These are phyloP conservation scores for Sphaeridia pumilis DNA, from an alignment of 2,888 invertebrate genomes.

Conservation along the genomic window DNA sequence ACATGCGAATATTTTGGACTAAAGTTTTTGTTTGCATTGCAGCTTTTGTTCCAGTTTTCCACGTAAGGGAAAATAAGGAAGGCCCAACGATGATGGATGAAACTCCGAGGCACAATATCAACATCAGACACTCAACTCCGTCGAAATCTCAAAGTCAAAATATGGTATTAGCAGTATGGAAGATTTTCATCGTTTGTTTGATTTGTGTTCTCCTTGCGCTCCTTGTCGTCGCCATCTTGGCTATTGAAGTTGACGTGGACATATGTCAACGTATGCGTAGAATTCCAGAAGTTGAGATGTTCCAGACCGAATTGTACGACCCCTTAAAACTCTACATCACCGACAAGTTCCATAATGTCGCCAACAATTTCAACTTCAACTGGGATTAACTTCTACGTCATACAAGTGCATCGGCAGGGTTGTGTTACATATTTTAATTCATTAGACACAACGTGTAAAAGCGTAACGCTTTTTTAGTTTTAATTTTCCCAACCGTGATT, in stretches of 20 bases:
- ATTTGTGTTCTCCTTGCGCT: conserved; percentile 34
- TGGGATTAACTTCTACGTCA: no score
- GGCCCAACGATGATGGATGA: conserved; percentile 21
- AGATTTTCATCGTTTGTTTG: conserved; percentile 35
- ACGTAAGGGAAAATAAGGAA: conserved; percentile 24
- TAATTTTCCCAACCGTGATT: no score
- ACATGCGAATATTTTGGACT: no score
- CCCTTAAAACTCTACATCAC: conserved; percentile 29
- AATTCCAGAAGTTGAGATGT: conserved; percentile 36
- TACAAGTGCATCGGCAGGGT: no score
- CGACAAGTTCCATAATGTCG: conserved; percentile 20
- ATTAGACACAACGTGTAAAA: background rate
- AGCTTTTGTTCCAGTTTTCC: conserved; percentile 32
- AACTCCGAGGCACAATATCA: conserved; percentile 18
- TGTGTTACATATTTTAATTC: background rate
- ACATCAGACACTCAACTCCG: conserved; percentile 10
- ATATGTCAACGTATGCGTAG: conserved; percentile 34
- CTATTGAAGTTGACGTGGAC: conserved; percentile 35
- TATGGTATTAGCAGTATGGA: conserved; percentile 30
- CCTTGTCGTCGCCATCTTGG: conserved; percentile 32
- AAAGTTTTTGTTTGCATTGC: conserved; percentile 10
- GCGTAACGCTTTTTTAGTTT: background rate
- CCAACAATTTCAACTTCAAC: conserved; percentile 8
- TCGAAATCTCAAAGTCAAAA: conserved; percentile 14
- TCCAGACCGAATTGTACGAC: conserved; percentile 34